phyloP scores from a whole-genome alignment of 2,113 vertebrate species.

The Falco punctatus region DNA sequence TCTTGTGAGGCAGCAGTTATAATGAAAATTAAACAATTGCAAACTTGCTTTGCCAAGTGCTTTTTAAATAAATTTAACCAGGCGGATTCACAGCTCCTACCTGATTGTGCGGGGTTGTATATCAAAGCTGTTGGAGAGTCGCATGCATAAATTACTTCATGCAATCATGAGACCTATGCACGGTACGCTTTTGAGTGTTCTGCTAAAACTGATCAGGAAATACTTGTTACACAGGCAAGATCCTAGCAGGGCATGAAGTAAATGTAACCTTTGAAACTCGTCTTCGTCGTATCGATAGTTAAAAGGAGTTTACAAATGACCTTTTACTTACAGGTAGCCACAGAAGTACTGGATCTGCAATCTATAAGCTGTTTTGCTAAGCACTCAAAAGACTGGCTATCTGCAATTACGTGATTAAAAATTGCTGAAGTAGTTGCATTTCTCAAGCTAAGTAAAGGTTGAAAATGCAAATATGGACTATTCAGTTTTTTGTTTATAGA shows the following conservation, averaged over 20 bases:
- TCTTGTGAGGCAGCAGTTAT: slow-evolving; percentile 50
- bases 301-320: slow-evolving; percentile 6
- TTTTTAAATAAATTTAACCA: slow-evolving; percentile 42
- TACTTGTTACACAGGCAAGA: not conserved
- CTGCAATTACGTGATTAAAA: not conserved
- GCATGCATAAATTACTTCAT: not conserved
- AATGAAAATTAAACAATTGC: slow-evolving; percentile 70
- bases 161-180: not conserved
- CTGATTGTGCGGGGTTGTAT: not conserved
- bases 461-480: not conserved
- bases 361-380: not conserved
- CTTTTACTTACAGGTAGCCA: not conserved
- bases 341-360: not conserved
- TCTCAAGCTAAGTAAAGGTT: not conserved
- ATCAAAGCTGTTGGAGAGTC: not conserved
- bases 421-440: not conserved
- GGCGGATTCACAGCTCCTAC: slow-evolving; percentile 15
- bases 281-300: not conserved
- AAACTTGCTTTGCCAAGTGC: slow-evolving; percentile 60
- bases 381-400: not conserved
- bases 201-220: not conserved
- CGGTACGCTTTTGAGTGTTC: not conserved
- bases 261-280: not conserved
- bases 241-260: not conserved
- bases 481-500: not conserved